A percentile compares a stretch with the other conserved stretches of the same genome.
Evolutionary conservation across 1,140 invertebrate genomes (phyloP).

Genomic region (Platyscapa corneri): DNA sequence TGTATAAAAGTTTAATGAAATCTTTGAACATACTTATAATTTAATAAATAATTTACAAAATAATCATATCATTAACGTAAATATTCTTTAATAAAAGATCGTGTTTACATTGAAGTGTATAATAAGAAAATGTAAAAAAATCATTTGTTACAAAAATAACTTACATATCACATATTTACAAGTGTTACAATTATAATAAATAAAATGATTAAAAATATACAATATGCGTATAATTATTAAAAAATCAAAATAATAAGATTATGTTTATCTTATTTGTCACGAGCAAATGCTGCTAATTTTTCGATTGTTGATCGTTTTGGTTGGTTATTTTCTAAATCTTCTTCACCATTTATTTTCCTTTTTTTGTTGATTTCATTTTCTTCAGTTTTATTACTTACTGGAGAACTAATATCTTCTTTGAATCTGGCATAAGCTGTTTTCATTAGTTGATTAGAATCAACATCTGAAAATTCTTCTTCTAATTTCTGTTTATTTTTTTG

Average conservation of each 20-base stretch:
- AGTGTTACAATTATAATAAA: background rate
- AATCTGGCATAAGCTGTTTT: slow-evolving; percentile 75
- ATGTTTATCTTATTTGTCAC: background rate
- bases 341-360: slow-evolving; percentile 47
- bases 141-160: too few relatives aligned
- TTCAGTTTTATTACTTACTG: background rate
- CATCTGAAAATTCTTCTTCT: slow-evolving; percentile 75
- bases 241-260: background rate
- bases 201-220: slow-evolving; percentile 13
- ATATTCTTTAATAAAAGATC: too few relatives aligned
- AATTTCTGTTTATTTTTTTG: slow-evolving; percentile 74
- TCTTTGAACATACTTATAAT: too few relatives aligned
- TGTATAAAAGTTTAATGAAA: too few relatives aligned
- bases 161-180: background rate
- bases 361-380: slow-evolving; percentile 42
- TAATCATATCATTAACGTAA: too few relatives aligned
- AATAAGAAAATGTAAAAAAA: too few relatives aligned
- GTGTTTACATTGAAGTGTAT: too few relatives aligned
- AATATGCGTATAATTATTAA: background rate
- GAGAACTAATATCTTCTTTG: slow-evolving; percentile 64
- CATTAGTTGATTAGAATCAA: slow-evolving; percentile 72
- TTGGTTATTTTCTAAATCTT: slow-evolving; percentile 52
- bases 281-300: slow-evolving; percentile 58
- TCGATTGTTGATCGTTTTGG: slow-evolving; percentile 57
- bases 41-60: too few relatives aligned